These are phyloP conservation scores for Neosilurus hyrtlii DNA, from an alignment of 2,797 vertebrate genomes.

Conservation along the genomic window DNA sequence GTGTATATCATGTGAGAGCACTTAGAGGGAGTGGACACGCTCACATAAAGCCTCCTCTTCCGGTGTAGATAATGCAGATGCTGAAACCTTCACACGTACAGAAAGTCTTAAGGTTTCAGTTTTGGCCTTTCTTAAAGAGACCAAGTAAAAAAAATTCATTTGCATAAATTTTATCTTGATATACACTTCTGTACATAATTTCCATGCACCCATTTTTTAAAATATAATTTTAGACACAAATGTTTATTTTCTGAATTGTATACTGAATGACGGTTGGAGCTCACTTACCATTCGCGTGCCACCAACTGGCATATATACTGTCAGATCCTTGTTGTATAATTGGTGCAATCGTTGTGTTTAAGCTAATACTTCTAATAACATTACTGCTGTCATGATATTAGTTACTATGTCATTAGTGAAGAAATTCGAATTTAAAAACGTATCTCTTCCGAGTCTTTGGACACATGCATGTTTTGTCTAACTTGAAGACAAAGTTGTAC, in stretches of 20 bases:
- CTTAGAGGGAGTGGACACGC: slow-evolving; percentile 37
- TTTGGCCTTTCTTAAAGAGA: neutral
- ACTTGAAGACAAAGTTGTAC: too few relatives aligned
- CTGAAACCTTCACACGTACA: neutral
- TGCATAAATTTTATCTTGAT: neutral
- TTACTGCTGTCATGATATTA: too few relatives aligned
- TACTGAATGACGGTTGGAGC: too few relatives aligned
- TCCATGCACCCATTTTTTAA: neutral
- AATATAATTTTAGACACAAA: neutral
- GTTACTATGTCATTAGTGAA: too few relatives aligned
- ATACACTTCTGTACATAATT: neutral
- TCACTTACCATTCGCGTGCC: too few relatives aligned
- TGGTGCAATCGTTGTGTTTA: too few relatives aligned
- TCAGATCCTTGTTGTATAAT: too few relatives aligned
- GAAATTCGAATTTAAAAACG: too few relatives aligned
- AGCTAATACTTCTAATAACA: too few relatives aligned
- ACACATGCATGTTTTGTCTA: too few relatives aligned
- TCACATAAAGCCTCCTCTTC: slow-evolving; percentile 32
- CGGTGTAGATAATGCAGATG: slow-evolving; percentile 19
- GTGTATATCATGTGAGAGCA: slow-evolving; percentile 55
- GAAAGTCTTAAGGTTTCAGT: neutral
- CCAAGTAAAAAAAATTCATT: neutral
- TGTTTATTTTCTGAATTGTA: neutral
- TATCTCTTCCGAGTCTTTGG: too few relatives aligned
- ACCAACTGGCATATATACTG: too few relatives aligned